These are phyloP conservation scores for Dolichoris vasculosae DNA, from an alignment of 1,140 invertebrate genomes.

Conservation along the genomic window DNA sequence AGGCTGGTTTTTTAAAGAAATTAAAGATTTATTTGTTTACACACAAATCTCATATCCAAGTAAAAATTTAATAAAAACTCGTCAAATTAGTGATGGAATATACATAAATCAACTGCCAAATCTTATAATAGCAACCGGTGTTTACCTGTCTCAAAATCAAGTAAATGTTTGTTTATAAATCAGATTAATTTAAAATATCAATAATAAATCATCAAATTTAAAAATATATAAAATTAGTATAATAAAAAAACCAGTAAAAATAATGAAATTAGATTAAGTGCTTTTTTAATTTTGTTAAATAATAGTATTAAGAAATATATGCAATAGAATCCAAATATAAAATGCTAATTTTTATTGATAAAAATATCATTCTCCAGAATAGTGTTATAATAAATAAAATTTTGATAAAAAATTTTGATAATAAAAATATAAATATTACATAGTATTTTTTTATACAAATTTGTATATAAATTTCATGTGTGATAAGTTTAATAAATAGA, in stretches of 20 bases:
- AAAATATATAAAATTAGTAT: neutral
- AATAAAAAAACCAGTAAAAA: conserved; percentile 13
- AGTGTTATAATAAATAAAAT: no score
- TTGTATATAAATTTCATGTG: neutral
- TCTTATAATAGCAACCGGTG: conserved; percentile 83
- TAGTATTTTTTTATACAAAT: neutral
- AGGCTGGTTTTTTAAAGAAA: conserved; percentile 81
- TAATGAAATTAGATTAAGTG: no score
- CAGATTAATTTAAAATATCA: no score
- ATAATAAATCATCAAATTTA: neutral
- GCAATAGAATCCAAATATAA: no score
- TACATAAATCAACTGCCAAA: conserved; percentile 80
- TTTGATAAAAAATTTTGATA: no score
- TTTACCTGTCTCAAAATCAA: conserved; percentile 83
- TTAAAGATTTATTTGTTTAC: conserved; percentile 84
- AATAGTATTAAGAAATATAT: no score
- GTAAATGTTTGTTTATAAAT: conserved; percentile 66
- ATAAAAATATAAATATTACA: no score
- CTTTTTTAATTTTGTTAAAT: no score
- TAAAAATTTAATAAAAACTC: conserved; percentile 78
- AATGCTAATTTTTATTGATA: no score
- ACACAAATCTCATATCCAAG: conserved; percentile 83
- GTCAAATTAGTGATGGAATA: conserved; percentile 77
- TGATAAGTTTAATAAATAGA: no score
- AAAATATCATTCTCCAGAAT: no score